Percentiles rank a stretch among this genome's conserved stretches.
Conservation (phyloP, 2,888 invertebrate species). For the Pseudanteris insignis region DNA sequence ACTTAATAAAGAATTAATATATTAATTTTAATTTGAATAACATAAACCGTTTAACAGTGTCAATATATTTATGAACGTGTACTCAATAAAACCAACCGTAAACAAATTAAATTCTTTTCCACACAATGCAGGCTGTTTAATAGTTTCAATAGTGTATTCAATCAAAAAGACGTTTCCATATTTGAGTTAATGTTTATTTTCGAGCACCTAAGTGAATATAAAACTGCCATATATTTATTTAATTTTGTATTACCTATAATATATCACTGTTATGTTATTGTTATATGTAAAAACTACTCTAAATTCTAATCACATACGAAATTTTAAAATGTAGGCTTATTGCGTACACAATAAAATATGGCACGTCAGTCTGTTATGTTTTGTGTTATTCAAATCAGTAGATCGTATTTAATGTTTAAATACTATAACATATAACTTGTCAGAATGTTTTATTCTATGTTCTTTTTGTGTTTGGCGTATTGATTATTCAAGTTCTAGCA, state of each 20-base stretch:
- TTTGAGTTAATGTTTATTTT: slow-evolving; percentile 47
- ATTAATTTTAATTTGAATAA: neutral
- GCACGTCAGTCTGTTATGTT: slow-evolving; percentile 66
- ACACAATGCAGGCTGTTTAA: too few species aligned
- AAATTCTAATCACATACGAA: slow-evolving; percentile 49
- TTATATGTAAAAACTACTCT: slow-evolving; percentile 48
- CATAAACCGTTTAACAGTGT: too few species aligned
- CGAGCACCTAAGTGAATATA: slow-evolving; percentile 51
- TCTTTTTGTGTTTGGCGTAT: slow-evolving; percentile 60
- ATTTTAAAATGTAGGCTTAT: slow-evolving; percentile 49
- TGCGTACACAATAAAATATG: slow-evolving; percentile 57
- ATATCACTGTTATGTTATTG: slow-evolving; percentile 47
- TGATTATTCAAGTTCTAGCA: slow-evolving; percentile 54
- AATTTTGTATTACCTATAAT: slow-evolving; percentile 44
- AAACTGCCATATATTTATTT: slow-evolving; percentile 48
- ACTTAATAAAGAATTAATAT: too few species aligned
- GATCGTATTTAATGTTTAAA: slow-evolving; percentile 57
- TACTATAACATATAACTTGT: slow-evolving; percentile 51
- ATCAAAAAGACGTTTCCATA: neutral
- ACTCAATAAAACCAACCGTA: too few species aligned
- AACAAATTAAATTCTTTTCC: too few species aligned
- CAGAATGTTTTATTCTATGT: slow-evolving; percentile 52
- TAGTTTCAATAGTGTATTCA: too few species aligned
- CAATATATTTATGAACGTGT: too few species aligned
- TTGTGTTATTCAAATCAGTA: slow-evolving; percentile 59